Percentiles rank a stretch among this genome's conserved stretches.
phyloP scores from a whole-genome alignment of 2,888 invertebrate genomes.

The Melipona beecheii region DNA sequence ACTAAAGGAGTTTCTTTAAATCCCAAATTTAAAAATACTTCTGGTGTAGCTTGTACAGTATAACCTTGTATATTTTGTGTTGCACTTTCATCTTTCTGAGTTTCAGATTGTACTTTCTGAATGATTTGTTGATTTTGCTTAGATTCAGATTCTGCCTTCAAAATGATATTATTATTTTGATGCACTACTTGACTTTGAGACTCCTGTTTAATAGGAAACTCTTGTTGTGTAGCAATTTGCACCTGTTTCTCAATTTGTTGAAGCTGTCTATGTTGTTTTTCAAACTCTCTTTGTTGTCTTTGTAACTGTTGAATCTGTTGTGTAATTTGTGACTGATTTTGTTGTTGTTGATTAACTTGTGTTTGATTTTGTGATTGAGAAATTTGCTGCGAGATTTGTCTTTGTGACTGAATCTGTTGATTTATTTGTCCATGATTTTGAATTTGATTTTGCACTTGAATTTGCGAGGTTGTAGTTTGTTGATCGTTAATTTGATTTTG shows the following conservation, averaged over 20 bases:
- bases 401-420: constrained; percentile 77
- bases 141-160: constrained; percentile 74
- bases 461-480: constrained; percentile 74
- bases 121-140: constrained; percentile 77
- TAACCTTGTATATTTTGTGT: constrained; percentile 77
- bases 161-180: constrained; percentile 79
- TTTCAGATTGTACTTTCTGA: constrained; percentile 77
- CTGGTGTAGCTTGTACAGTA: constrained; percentile 80
- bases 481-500: constrained; percentile 79
- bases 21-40: constrained; percentile 81
- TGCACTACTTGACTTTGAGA: constrained; percentile 74
- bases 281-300: constrained; percentile 69
- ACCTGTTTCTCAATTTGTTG: constrained; percentile 79
- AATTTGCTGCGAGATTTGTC: constrained; percentile 76
- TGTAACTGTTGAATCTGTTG: constrained; percentile 73
- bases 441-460: constrained; percentile 81
- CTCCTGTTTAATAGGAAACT: constrained; percentile 70
- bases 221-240: constrained; percentile 72
- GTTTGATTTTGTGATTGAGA: constrained; percentile 73
- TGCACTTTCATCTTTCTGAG: constrained; percentile 75
- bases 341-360: constrained; percentile 75
- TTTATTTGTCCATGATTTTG: constrained; percentile 79
- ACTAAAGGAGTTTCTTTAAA: constrained; percentile 77
- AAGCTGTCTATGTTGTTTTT: constrained; percentile 78
- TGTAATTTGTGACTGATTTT: constrained; percentile 68